A percentile compares a stretch with the other conserved stretches of the same genome.
Conservation (phyloP, 2,113 vertebrate genomes). For the Clarias batrachus region DNA sequence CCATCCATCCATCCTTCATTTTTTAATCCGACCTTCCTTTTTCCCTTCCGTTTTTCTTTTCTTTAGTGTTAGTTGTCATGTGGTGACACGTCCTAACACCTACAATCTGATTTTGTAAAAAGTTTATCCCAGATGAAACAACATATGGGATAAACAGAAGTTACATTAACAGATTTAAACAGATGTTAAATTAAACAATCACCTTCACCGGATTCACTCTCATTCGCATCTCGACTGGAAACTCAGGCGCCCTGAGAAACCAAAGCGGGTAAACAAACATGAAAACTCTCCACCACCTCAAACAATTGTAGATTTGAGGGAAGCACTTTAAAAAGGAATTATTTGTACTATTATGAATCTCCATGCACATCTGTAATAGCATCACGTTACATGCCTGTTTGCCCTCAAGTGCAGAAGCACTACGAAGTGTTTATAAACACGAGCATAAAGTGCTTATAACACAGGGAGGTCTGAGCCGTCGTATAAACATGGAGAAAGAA, state of each 20-base stretch:
- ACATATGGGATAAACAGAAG: too few relatives aligned
- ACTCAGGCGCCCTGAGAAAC: neutral
- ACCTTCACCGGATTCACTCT: neutral
- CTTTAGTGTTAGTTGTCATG: too few relatives aligned
- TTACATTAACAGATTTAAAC: too few relatives aligned
- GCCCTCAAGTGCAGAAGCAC: neutral
- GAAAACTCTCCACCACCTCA: neutral
- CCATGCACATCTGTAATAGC: neutral
- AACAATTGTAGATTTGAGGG: neutral
- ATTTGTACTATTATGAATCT: neutral
- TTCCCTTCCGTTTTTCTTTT: too few relatives aligned
- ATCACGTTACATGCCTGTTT: neutral
- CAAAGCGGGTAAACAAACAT: neutral
- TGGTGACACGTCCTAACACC: too few relatives aligned
- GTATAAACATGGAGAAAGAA: neutral
- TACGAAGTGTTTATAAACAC: slow-evolving; percentile 36
- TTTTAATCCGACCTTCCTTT: too few relatives aligned
- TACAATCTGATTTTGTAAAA: too few relatives aligned
- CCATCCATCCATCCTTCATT: too few relatives aligned
- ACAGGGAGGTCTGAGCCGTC: neutral
- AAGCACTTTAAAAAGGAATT: neutral
- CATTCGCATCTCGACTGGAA: neutral
- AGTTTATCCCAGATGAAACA: too few relatives aligned
- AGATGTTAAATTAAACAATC: neutral
- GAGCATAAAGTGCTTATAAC: neutral